phyloP scores from a whole-genome alignment of 2,797 vertebrate species.

The Xerus rutilus region DNA sequence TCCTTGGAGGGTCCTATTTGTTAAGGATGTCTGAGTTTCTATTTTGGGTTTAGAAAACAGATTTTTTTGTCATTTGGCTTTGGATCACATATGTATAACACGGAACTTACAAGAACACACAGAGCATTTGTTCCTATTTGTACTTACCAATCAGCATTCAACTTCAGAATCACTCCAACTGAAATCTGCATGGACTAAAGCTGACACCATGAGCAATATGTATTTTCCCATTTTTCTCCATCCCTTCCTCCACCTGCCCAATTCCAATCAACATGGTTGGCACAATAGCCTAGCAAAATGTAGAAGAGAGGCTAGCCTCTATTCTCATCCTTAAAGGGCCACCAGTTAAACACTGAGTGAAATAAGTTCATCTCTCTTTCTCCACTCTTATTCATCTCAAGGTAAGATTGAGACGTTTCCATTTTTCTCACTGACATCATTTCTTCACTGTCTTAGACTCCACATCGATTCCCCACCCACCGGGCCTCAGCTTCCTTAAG shows the following conservation, averaged over 20 bases:
- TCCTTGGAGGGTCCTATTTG: neutral
- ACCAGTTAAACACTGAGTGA: neutral
- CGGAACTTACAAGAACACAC: neutral
- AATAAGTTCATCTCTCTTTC: neutral
- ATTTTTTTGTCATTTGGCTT: conserved; percentile 15
- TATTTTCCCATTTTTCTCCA: neutral
- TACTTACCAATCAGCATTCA: neutral
- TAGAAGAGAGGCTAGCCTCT: neutral
- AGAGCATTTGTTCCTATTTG: neutral
- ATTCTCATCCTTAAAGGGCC: neutral
- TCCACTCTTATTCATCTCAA: neutral
- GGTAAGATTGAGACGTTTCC: neutral
- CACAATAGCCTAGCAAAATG: neutral
- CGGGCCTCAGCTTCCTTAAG: neutral
- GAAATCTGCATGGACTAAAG: neutral
- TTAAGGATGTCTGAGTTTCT: neutral
- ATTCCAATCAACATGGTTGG: neutral
- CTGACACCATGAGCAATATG: neutral
- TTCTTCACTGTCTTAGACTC: neutral
- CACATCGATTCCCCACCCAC: neutral
- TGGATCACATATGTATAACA: neutral
- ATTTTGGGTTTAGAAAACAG: conserved; percentile 24
- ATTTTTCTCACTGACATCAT: neutral
- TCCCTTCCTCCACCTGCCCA: neutral
- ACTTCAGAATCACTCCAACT: neutral